Conservation (phyloP, 2,113 vertebrate species). For the Oryzias celebensis region DNA sequence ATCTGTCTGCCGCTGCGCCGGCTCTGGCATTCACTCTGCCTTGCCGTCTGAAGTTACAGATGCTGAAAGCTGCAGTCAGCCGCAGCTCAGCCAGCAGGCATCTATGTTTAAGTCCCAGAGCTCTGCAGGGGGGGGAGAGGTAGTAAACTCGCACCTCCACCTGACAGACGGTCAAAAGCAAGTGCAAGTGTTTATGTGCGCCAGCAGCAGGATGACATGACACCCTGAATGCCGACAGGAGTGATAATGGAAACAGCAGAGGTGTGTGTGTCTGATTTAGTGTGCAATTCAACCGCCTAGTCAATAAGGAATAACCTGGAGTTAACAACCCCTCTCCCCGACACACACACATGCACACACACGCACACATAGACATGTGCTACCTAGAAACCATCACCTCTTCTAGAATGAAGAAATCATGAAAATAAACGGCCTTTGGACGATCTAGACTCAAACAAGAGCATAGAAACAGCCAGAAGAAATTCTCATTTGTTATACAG, state of each 20-base stretch:
- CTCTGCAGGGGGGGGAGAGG: constrained; percentile 44
- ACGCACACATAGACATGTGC: no score
- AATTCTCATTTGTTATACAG: no score
- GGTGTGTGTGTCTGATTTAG: no score
- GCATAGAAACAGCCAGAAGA: no score
- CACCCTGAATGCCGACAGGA: not conserved
- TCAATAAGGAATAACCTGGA: no score
- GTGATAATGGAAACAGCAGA: not conserved
- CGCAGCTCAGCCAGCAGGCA: constrained; percentile 44
- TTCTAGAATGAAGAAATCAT: no score
- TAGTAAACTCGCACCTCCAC: constrained; percentile 30
- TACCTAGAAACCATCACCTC: no score
- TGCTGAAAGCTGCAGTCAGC: constrained; percentile 69
- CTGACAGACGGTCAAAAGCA: constrained; percentile 10
- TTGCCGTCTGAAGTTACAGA: constrained; percentile 63
- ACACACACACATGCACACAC: no score
- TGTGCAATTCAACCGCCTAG: no score
- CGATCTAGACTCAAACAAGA: no score
- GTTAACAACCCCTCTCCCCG: no score
- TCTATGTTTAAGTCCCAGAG: constrained; percentile 54
- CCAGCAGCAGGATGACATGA: constrained; percentile 17
- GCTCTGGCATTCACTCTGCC: constrained; percentile 59
- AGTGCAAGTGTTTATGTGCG: constrained; percentile 11
- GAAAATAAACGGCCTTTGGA: no score
- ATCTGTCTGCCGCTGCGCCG: constrained; percentile 68